Evolutionary conservation across 1,140 invertebrate species (phyloP).

Genomic region (Octopus bimaculoides): DNA sequence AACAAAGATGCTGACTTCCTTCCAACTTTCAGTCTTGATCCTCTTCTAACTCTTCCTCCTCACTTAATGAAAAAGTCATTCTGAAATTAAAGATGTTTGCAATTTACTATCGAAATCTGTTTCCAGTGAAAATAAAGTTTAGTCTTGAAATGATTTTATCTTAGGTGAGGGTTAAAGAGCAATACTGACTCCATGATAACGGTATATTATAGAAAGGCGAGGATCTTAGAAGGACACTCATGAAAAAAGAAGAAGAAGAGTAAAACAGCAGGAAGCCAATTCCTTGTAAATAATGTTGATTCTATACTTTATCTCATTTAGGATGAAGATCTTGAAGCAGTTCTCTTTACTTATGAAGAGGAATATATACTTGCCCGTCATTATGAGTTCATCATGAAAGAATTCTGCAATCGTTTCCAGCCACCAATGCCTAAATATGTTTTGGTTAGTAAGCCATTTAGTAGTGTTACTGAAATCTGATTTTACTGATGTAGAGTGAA

Average conservation of each 20-base stretch:
- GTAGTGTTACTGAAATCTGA: background rate
- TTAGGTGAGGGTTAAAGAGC: too few relatives aligned
- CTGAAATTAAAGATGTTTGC: background rate
- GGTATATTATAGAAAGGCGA: too few relatives aligned
- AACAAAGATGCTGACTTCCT: too few relatives aligned
- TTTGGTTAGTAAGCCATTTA: slow-evolving; percentile 56
- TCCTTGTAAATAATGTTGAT: background rate
- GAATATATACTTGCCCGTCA: slow-evolving; percentile 76
- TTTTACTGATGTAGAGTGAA: too few relatives aligned
- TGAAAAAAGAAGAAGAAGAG: too few relatives aligned
- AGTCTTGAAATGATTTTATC: too few relatives aligned
- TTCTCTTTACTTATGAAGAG: slow-evolving; percentile 78
- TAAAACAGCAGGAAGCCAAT: background rate
- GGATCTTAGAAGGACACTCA: too few relatives aligned
- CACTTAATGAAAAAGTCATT: background rate
- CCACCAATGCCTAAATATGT: slow-evolving; percentile 92
- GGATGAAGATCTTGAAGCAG: slow-evolving; percentile 60
- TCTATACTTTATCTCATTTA: slow-evolving; percentile 41
- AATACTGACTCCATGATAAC: too few relatives aligned
- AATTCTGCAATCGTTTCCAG: slow-evolving; percentile 90
- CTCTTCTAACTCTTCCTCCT: background rate
- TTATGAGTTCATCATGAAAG: slow-evolving; percentile 83
- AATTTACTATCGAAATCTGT: background rate
- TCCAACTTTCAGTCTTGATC: background rate
- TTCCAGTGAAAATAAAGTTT: too few relatives aligned